Percentiles rank a stretch among this genome's conserved stretches.
Evolutionary conservation across 2,113 vertebrate species (phyloP).

Genomic region (Rhea pennata): DNA sequence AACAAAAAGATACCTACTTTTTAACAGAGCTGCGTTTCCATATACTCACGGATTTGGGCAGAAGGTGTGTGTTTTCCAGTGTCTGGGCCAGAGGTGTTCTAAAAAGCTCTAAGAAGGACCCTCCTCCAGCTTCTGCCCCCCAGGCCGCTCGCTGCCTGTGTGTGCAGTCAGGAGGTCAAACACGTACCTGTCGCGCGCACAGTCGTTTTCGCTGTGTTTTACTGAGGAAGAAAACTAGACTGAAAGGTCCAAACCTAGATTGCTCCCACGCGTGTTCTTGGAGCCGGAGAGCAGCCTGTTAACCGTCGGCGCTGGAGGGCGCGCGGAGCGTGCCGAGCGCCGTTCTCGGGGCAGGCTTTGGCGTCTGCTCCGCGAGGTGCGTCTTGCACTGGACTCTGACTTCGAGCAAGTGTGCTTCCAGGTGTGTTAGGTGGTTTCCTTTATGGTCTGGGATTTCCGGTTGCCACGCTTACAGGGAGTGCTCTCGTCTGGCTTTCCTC

Average conservation of each 20-base stretch:
- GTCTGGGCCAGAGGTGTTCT: background rate
- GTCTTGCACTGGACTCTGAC: background rate
- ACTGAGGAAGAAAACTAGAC: background rate
- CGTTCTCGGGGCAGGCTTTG: too few species aligned
- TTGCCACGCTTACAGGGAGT: background rate
- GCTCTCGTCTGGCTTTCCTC: background rate
- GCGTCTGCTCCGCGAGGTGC: too few species aligned
- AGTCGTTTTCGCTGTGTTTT: background rate
- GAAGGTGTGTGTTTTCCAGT: background rate
- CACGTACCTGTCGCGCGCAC: fast-evolving
- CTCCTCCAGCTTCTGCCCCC: background rate
- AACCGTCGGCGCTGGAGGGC: too few species aligned
- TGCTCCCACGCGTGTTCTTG: too few species aligned
- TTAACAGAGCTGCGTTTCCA: background rate
- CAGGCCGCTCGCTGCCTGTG: fast-evolving
- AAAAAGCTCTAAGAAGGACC: background rate
- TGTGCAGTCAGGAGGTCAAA: fast-evolving
- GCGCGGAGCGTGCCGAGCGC: too few species aligned
- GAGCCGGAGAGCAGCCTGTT: too few species aligned
- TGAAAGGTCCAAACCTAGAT: fast-evolving
- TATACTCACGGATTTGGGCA: background rate
- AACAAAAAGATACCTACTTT: background rate
- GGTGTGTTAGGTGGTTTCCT: background rate
- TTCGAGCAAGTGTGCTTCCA: background rate
- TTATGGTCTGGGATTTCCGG: background rate